Percentiles rank a stretch among this genome's conserved stretches.
These are phyloP conservation scores for Phytoseiulus persimilis DNA, from an alignment of 2,888 invertebrate genomes.

Conservation along the genomic window DNA sequence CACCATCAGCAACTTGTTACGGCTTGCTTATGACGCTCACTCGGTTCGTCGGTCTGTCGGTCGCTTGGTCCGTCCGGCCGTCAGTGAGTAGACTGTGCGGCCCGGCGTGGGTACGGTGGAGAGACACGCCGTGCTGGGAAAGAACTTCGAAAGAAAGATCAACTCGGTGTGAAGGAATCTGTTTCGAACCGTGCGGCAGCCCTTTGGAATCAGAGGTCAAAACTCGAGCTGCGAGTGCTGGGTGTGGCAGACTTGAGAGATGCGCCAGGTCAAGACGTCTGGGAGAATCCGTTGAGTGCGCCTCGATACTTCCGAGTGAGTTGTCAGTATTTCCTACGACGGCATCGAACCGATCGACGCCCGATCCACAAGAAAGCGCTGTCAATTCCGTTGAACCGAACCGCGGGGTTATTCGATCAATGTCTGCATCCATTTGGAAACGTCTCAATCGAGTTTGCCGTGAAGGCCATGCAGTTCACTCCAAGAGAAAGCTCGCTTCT, in stretches of 20 bases:
- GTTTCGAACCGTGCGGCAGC: background rate
- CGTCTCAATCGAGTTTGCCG: too few relatives aligned
- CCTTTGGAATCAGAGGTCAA: background rate
- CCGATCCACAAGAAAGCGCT: too few relatives aligned
- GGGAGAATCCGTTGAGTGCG: background rate
- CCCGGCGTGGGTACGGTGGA: background rate
- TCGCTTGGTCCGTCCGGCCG: background rate
- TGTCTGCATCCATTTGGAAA: too few relatives aligned
- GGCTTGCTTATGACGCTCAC: constrained; percentile 43
- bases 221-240: background rate
- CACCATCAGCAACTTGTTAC: background rate
- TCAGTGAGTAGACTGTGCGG: background rate
- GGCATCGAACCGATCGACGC: background rate
- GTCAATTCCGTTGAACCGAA: too few relatives aligned
- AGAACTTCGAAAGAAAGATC: background rate
- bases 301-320: background rate
- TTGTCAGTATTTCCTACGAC: background rate
- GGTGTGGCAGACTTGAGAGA: background rate
- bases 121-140: background rate
- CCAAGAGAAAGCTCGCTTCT: background rate
- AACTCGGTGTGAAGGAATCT: background rate
- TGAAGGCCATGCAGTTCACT: too few relatives aligned
- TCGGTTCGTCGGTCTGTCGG: background rate
- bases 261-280: background rate
- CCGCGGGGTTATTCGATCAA: too few relatives aligned